These are phyloP conservation scores for Phaethornis superciliosus DNA, from an alignment of 2,113 vertebrate genomes.

Conservation along the genomic window DNA sequence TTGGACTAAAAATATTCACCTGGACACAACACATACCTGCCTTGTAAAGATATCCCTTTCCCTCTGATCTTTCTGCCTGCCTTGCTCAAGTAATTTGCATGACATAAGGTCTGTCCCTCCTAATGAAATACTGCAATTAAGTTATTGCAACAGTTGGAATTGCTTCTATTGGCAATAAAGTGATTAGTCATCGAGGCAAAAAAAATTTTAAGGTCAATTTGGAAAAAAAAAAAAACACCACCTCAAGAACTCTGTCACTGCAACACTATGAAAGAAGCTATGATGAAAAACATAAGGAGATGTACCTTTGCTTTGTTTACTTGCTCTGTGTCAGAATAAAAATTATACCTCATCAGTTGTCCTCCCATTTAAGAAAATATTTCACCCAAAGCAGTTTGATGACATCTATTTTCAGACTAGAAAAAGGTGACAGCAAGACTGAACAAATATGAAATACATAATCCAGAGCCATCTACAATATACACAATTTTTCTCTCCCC, in stretches of 20 bases:
- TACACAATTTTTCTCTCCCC: not conserved
- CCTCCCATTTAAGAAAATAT: not conserved
- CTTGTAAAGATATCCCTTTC: constrained; percentile 15
- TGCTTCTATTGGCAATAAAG: constrained; percentile 35
- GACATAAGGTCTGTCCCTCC: constrained; percentile 17
- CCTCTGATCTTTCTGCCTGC: not conserved
- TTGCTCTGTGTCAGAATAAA: not conserved
- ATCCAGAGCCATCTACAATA: not conserved
- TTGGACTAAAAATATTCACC: not conserved
- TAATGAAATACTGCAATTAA: constrained; percentile 17
- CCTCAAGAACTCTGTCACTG: not conserved
- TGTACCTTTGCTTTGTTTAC: not conserved
- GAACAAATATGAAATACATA: not conserved
- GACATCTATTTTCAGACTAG: not conserved
- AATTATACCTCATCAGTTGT: not conserved
- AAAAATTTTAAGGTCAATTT: not conserved
- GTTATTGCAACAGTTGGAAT: constrained; percentile 51
- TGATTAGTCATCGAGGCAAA: not conserved
- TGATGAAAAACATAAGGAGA: not conserved
- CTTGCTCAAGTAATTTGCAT: constrained; percentile 45
- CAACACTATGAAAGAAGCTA: not conserved
- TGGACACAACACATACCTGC: not conserved
- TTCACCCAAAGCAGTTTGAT: not conserved
- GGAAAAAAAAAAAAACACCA: not conserved
- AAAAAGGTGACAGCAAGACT: not conserved